phyloP scores from a whole-genome alignment of 2,797 vertebrate genomes.

The Taeniopygia guttata region DNA sequence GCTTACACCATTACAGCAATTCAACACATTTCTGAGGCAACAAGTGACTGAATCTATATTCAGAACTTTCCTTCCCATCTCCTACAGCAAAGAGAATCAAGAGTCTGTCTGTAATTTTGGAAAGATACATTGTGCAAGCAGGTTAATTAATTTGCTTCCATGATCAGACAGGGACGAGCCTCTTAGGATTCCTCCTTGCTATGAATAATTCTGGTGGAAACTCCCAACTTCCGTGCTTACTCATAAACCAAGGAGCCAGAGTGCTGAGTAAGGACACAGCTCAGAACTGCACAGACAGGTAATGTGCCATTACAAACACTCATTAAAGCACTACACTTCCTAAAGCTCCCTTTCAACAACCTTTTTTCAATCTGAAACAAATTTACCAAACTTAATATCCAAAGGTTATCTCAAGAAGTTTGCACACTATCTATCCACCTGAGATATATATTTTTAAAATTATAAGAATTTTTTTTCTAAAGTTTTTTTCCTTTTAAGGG shows the following conservation, averaged over 20 bases:
- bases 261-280: not conserved
- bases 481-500: not conserved
- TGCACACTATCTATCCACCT: not conserved
- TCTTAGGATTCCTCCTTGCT: not conserved
- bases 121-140: not conserved
- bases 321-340: not conserved
- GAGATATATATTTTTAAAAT: not conserved
- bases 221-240: constrained; percentile 25
- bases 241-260: not conserved
- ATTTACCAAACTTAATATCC: not conserved
- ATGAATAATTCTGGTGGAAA: not conserved
- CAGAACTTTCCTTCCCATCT: not conserved
- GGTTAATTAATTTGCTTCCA: not conserved
- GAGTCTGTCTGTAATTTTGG: not conserved
- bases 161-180: not conserved
- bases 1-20: not conserved
- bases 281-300: not conserved
- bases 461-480: not conserved
- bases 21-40: not conserved
- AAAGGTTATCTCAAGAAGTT: not conserved
- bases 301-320: not conserved
- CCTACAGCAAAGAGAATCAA: not conserved
- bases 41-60: rapidly evolving
- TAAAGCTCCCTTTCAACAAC: not conserved
- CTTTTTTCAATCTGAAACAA: not conserved